Conservation (phyloP, 1,140 invertebrate genomes). For the Bombus waltoni region DNA sequence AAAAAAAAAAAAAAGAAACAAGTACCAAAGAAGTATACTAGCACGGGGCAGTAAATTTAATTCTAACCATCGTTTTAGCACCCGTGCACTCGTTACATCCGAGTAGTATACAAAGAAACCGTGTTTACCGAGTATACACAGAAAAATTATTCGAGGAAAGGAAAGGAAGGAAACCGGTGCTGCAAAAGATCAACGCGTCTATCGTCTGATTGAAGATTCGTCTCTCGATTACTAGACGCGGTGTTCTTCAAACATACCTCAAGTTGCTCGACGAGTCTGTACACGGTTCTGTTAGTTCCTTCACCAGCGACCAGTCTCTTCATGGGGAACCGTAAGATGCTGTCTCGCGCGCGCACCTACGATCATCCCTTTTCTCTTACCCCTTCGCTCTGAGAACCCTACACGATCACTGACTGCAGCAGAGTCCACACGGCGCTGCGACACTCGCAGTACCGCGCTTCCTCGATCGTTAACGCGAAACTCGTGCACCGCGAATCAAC, state of each 20-base stretch:
- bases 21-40: background rate
- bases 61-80: background rate
- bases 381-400: slow-evolving; percentile 20
- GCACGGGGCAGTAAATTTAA: background rate
- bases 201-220: background rate
- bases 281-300: background rate
- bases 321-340: background rate
- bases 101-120: background rate
- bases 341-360: slow-evolving; percentile 36
- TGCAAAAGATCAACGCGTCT: background rate
- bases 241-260: slow-evolving; percentile 34
- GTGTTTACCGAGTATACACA: background rate
- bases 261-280: background rate
- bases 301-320: slow-evolving; percentile 5
- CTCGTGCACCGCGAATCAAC: slow-evolving; percentile 30
- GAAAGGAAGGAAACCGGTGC: too few relatives aligned
- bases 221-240: background rate
- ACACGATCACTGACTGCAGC: slow-evolving; percentile 50
- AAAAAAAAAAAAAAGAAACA: background rate
- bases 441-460: slow-evolving; percentile 48
- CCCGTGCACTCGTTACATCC: too few relatives aligned
- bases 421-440: slow-evolving; percentile 47
- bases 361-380: slow-evolving; percentile 40
- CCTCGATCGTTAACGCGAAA: slow-evolving; percentile 52
- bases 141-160: background rate